Evolutionary conservation across 2,113 vertebrate genomes (phyloP).

Genomic region (Callipepla californica): DNA sequence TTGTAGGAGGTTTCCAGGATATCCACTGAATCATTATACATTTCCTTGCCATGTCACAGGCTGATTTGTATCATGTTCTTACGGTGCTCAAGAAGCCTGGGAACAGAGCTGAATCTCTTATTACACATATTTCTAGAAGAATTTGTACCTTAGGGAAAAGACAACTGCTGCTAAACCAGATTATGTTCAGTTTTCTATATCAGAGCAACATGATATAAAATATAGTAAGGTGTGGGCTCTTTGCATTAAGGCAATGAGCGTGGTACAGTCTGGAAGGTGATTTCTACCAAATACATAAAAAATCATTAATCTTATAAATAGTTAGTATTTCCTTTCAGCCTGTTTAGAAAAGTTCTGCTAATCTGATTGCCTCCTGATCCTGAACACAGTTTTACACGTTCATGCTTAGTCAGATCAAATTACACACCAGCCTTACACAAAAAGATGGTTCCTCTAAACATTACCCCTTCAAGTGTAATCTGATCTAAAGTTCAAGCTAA

Average conservation of each 20-base stretch:
- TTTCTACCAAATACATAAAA: background rate
- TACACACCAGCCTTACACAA: background rate
- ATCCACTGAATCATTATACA: background rate
- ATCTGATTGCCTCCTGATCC: background rate
- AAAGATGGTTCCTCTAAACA: background rate
- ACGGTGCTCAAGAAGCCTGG: constrained; percentile 1
- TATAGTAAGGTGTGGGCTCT: background rate
- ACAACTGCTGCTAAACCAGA: constrained; percentile 6
- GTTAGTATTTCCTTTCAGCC: background rate
- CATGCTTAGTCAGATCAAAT: constrained; percentile 10
- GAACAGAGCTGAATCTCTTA: background rate
- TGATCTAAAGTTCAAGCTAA: constrained; percentile 1
- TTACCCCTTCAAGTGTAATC: background rate
- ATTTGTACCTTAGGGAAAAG: background rate
- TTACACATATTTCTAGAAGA: constrained; percentile 22
- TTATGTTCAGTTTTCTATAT: background rate
- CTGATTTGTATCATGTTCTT: constrained; percentile 31
- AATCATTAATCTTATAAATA: background rate
- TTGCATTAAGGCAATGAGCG: background rate
- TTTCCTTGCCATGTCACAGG: constrained; percentile 6
- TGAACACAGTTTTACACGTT: background rate
- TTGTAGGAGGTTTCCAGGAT: constrained; percentile 18
- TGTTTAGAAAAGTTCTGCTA: background rate
- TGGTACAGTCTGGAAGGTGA: background rate
- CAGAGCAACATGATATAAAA: background rate